A percentile compares a stretch with the other conserved stretches of the same genome.
Evolutionary conservation across 2,113 vertebrate genomes (phyloP).

Genomic region (Mobula hypostoma): DNA sequence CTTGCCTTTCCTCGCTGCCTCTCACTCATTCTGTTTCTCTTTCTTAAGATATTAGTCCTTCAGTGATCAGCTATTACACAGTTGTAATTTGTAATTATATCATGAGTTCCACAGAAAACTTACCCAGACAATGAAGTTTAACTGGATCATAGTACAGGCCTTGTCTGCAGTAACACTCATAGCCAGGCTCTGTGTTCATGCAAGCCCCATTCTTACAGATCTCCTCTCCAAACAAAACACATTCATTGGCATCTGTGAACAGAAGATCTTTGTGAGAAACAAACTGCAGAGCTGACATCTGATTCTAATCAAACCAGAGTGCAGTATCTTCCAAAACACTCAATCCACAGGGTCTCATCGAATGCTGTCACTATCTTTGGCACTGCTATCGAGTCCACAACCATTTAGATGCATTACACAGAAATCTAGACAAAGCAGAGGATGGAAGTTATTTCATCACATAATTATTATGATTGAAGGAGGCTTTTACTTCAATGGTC

Average conservation of each 20-base stretch:
- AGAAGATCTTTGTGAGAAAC: constrained; percentile 29
- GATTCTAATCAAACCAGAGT: neutral
- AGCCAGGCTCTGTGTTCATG: constrained; percentile 72
- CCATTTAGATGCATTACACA: neutral
- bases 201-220: constrained; percentile 95
- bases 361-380: neutral
- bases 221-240: constrained; percentile 79
- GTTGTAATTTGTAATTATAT: neutral
- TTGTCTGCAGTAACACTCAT: constrained; percentile 90
- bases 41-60: neutral
- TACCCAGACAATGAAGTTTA: constrained; percentile 86
- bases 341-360: neutral
- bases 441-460: neutral
- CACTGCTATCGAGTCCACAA: neutral
- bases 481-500: too few species aligned
- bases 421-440: neutral
- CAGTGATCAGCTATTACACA: too few species aligned
- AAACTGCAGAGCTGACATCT: neutral
- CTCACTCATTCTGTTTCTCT: neutral
- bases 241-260: constrained; percentile 85
- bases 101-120: constrained; percentile 47
- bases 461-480: too few species aligned
- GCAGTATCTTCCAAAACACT: neutral
- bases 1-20: neutral
- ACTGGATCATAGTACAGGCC: constrained; percentile 84